Evolutionary conservation across 2,888 invertebrate genomes (phyloP).

Genomic region (Torymus tubicola): DNA sequence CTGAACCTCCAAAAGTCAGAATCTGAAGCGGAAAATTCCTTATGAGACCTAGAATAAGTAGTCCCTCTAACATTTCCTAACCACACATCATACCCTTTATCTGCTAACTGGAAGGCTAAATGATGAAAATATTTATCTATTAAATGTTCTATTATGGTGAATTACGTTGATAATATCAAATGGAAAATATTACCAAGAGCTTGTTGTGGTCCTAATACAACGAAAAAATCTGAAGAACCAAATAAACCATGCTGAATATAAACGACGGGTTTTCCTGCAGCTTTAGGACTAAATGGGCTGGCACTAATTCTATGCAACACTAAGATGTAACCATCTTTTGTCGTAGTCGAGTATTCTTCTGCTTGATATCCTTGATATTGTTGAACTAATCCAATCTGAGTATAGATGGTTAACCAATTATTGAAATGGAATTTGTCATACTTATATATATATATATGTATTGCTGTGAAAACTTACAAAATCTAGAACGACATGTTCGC

Average conservation of each 20-base stretch:
- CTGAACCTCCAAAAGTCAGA: slow-evolving; percentile 12
- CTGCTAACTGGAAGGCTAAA: slow-evolving; percentile 17
- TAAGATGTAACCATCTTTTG: too few species aligned
- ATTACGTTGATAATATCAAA: too few species aligned
- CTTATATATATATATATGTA: too few species aligned
- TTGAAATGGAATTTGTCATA: too few species aligned
- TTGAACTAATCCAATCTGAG: slow-evolving; percentile 1
- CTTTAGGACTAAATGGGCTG: not conserved
- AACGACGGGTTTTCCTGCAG: not conserved
- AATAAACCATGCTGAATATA: slow-evolving; percentile 8
- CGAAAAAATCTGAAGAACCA: slow-evolving; percentile 4
- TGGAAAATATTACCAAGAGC: not conserved
- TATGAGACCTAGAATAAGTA: slow-evolving; percentile 7
- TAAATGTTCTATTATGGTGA: too few species aligned
- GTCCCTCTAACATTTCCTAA: slow-evolving; percentile 26
- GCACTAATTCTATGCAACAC: too few species aligned
- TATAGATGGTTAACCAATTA: not conserved
- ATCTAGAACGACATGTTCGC: not conserved
- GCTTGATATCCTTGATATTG: not conserved
- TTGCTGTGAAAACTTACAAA: not conserved
- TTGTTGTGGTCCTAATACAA: not conserved
- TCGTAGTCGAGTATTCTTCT: too few species aligned
- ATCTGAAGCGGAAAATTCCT: not conserved
- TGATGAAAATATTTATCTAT: too few species aligned
- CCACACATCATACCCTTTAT: slow-evolving; percentile 29